Percentiles rank a stretch among this genome's conserved stretches.
phyloP scores from a whole-genome alignment of 2,797 vertebrate species.

The Girardinus metallicus region DNA sequence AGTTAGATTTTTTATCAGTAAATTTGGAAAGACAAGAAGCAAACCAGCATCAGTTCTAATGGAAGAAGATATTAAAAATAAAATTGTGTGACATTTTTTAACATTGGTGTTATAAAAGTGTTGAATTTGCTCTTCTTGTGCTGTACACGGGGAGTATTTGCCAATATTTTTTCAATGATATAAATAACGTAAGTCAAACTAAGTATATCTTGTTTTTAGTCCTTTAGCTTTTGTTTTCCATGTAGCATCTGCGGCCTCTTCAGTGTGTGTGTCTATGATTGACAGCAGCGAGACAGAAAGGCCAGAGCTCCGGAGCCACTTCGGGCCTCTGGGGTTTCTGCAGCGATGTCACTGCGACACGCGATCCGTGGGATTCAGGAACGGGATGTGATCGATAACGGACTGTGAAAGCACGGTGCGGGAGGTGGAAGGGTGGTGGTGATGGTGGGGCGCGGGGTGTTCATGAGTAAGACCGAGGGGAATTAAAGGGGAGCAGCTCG shows the following conservation, averaged over 20 bases:
- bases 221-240: background rate
- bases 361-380: conserved; percentile 77
- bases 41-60: too few relatives aligned
- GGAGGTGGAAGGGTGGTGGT: background rate
- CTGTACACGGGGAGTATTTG: background rate
- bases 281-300: conserved; percentile 71
- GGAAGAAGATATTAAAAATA: too few relatives aligned
- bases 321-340: conserved; percentile 68
- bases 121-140: background rate
- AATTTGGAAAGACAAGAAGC: too few relatives aligned
- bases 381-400: conserved; percentile 80
- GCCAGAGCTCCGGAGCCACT: conserved; percentile 78
- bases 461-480: background rate
- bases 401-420: conserved; percentile 16
- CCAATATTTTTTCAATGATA: background rate
- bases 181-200: background rate
- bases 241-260: background rate
- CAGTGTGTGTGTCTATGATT: conserved; percentile 55
- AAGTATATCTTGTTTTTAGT: background rate
- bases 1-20: too few relatives aligned
- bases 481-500: conserved; percentile 11
- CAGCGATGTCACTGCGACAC: conserved; percentile 83
- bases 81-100: too few relatives aligned
- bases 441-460: background rate
- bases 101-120: background rate